Evolutionary conservation across 2,113 vertebrate species (phyloP), one percentile per base, ranked within the genome.

Genomic region (Lampris megalopsis): DNA sequence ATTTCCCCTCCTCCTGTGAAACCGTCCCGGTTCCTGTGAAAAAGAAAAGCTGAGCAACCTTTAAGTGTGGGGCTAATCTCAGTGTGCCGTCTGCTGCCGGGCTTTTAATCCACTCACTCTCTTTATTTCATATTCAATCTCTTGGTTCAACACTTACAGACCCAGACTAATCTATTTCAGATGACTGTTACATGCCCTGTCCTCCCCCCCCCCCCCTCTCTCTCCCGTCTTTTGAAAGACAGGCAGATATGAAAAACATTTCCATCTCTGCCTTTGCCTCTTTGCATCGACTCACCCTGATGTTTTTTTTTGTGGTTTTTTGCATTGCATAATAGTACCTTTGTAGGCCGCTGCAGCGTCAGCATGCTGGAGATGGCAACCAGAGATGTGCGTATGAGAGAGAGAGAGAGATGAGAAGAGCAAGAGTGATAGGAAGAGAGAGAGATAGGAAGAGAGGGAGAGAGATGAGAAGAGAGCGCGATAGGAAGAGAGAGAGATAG

Each of bases 21-120:
- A 24, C 24, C 24, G 24, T 24, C 24, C 24, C 24, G 24, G 24
- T 24, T 24, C 0, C 24, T 24, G 24, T 24, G 24, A 24, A 24
- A 24, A 24, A 24, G 24, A 24, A 82, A 86, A 83, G 69, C 77
- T 64, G 56, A 43, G 60, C 63, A 74, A 86, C 85, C 83, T 87
- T 92, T 86, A 84, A 89, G 75, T 83, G 60, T 73, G 63, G 24
- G 62, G 67, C 79, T 88, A 88, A 89, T 89, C 88, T 81, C 67
- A 69, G 73, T 81, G 76, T 72, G 78, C 81, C 40, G 65, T 84
- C 74, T 85, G 73, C 38, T 73, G 60, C 81, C 88, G 72, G 78
- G 72, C 68, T 73, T 62, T 85, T 92, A 86, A 91, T 90, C 81
- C 87, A 89, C 86, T 81, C 68, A 86, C 77, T 85, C 75, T 79